These are phyloP conservation scores for Eristalis intricaria DNA, from an alignment of 2,888 invertebrate genomes.

Conservation along the genomic window DNA sequence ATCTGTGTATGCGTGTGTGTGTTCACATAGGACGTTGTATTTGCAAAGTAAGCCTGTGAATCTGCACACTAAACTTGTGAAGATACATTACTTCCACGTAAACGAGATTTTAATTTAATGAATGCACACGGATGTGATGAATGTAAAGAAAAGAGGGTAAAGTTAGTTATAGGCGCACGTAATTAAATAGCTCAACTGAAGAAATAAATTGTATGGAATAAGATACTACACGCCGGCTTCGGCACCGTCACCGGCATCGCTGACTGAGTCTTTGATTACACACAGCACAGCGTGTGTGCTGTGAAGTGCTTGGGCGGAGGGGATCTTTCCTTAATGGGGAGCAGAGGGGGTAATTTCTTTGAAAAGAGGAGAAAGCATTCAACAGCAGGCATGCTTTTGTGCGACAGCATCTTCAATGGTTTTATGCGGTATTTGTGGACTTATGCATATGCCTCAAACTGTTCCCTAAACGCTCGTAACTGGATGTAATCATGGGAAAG, in stretches of 20 bases:
- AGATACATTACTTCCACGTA: background rate
- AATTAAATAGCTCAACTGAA: constrained; percentile 45
- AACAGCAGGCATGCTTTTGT: background rate
- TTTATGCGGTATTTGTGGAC: background rate
- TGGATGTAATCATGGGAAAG: background rate
- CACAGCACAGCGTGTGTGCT: background rate
- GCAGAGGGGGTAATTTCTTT: background rate
- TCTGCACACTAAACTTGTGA: constrained; percentile 39
- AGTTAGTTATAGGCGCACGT: constrained; percentile 35
- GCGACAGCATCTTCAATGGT: background rate
- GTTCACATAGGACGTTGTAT: background rate
- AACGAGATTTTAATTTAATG: constrained; percentile 66
- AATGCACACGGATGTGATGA: constrained; percentile 60
- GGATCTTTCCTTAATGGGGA: background rate
- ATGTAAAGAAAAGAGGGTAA: constrained; percentile 35
- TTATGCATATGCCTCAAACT: background rate
- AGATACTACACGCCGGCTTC: background rate
- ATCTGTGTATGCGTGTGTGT: background rate
- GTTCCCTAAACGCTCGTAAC: background rate
- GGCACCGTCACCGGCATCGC: background rate
- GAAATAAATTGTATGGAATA: constrained; percentile 46
- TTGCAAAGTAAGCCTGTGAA: constrained; percentile 35
- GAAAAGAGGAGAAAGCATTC: background rate
- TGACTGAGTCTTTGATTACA: background rate
- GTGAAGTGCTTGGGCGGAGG: background rate